A percentile compares a stretch with the other conserved stretches of the same genome.
phyloP scores from a whole-genome alignment of 2,888 invertebrate species.

The Atrina japonica region DNA sequence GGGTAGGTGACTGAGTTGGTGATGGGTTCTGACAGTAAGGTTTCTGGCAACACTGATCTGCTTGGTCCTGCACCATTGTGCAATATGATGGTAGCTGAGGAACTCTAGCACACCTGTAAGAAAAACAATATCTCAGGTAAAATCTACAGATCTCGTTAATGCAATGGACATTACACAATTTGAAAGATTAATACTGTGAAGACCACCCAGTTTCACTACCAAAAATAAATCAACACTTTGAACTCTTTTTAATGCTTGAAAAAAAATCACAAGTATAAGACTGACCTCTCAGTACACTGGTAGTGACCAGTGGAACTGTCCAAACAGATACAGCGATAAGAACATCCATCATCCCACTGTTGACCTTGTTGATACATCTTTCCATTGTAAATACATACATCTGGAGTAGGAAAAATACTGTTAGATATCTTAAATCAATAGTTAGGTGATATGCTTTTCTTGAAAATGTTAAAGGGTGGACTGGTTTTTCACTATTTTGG shows the following conservation, averaged over 20 bases:
- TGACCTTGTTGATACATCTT: constrained; percentile 61
- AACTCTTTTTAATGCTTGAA: no score
- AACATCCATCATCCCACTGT: constrained; percentile 67
- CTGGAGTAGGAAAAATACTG: no score
- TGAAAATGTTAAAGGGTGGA: no score
- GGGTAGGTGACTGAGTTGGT: constrained; percentile 44
- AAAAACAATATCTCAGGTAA: background rate
- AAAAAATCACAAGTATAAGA: no score
- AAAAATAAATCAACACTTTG: no score
- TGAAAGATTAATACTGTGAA: background rate
- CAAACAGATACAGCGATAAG: constrained; percentile 63
- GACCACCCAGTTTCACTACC: no score
- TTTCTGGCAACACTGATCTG: constrained; percentile 55
- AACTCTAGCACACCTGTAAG: constrained; percentile 52
- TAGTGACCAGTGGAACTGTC: constrained; percentile 62
- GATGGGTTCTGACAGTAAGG: constrained; percentile 55
- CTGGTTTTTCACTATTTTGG: no score
- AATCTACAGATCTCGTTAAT: background rate
- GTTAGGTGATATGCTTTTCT: no score
- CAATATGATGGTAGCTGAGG: constrained; percentile 54
- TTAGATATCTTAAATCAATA: no score
- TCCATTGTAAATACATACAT: constrained; percentile 66
- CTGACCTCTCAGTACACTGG: constrained; percentile 66
- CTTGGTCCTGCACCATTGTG: constrained; percentile 52
- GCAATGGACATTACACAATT: background rate